Percentiles rank a stretch among this genome's conserved stretches.
These are phyloP conservation scores for Drosophila truncata DNA, from an alignment of 1,140 invertebrate species.

Conservation along the genomic window DNA sequence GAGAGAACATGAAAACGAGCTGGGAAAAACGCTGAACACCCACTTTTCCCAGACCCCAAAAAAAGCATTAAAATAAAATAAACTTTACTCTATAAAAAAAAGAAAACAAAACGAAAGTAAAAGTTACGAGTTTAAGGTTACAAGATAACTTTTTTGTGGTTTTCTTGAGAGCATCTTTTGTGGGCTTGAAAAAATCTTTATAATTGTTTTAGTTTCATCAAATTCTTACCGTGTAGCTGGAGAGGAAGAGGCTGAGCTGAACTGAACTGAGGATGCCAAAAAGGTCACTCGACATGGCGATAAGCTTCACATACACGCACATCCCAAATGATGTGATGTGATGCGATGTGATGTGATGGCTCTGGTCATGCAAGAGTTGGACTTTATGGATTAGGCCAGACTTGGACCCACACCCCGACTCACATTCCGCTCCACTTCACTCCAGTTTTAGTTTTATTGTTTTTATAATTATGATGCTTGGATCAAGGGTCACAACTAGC, in stretches of 20 bases:
- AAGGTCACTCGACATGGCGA: constrained; percentile 31
- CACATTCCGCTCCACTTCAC: constrained; percentile 19
- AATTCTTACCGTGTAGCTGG: neutral
- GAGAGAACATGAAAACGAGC: constrained; percentile 26
- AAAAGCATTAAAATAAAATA: constrained; percentile 8
- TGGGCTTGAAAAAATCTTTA: neutral
- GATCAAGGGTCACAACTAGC: constrained; percentile 34
- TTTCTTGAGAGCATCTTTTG: too few relatives aligned
- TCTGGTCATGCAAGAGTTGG: constrained; percentile 35
- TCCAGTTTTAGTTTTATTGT: constrained; percentile 5
- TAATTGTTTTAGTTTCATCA: neutral
- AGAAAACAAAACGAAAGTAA: neutral
- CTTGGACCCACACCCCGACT: neutral
- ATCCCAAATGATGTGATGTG: constrained; percentile 8
- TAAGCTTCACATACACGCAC: constrained; percentile 11
- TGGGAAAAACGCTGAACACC: constrained; percentile 20
- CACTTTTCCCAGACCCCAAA: constrained; percentile 10
- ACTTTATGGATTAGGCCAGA: constrained; percentile 6
- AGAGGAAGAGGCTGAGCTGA: neutral
- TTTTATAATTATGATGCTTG: constrained; percentile 24
- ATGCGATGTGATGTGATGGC: constrained; percentile 16
- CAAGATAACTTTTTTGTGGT: too few relatives aligned
- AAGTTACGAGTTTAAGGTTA: too few relatives aligned
- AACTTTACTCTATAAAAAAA: neutral
- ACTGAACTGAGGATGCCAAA: constrained; percentile 11